phyloP scores from a whole-genome alignment of 2,113 vertebrate genomes.

The Paracanthobrama guichenoti region DNA sequence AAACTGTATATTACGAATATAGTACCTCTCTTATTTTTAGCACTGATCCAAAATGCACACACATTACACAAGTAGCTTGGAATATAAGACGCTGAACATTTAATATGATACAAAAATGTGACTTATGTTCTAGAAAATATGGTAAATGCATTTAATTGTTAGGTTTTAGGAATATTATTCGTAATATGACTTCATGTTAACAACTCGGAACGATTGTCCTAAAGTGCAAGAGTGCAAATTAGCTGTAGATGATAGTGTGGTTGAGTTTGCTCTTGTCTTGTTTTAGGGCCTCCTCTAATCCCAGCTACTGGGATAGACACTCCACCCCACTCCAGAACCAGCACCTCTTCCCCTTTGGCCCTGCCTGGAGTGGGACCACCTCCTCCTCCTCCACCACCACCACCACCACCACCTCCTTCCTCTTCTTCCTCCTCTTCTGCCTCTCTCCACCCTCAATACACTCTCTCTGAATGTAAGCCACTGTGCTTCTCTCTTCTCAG shows the following conservation, averaged over 20 bases:
- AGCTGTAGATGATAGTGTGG: constrained; percentile 46
- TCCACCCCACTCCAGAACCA: constrained; percentile 86
- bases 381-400: constrained; percentile 76
- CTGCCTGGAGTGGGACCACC: constrained; percentile 87
- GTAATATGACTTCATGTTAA: background rate
- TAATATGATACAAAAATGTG: background rate
- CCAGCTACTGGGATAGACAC: constrained; percentile 85
- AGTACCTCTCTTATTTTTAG: too few relatives aligned
- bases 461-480: constrained; percentile 94
- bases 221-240: background rate
- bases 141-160: background rate
- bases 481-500: constrained; percentile 48
- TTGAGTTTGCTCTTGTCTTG: constrained; percentile 69
- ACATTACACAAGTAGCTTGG: background rate
- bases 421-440: constrained; percentile 71
- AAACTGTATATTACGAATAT: too few relatives aligned
- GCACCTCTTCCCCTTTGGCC: constrained; percentile 85
- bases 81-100: background rate
- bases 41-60: background rate
- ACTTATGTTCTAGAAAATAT: background rate
- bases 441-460: constrained; percentile 90
- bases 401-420: constrained; percentile 54
- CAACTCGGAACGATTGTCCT: background rate
- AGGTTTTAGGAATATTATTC: background rate
- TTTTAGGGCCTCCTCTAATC: constrained; percentile 86